A percentile compares a stretch with the other conserved stretches of the same genome.
phyloP scores from a whole-genome alignment of 1,140 invertebrate genomes.

The Drosophila azteca region DNA sequence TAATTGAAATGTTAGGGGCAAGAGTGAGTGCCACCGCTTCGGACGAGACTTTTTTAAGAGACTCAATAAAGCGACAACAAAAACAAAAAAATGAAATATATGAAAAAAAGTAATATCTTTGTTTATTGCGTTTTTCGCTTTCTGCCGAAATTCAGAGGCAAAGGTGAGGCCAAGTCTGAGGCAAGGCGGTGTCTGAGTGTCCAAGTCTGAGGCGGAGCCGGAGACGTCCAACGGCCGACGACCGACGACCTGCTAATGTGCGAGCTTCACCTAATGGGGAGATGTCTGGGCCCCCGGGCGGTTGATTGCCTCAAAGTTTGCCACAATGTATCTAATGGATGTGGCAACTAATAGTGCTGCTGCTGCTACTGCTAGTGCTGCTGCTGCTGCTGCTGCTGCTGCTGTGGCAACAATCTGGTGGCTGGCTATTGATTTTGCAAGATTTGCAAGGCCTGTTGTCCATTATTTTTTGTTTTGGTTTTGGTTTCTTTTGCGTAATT shows the following conservation, averaged over 20 bases:
- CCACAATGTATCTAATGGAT: conserved; percentile 61
- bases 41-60: conserved; percentile 3
- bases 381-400: conserved; percentile 5
- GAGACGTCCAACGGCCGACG: background rate
- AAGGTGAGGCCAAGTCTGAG: conserved; percentile 32
- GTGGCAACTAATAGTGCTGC: conserved; percentile 47
- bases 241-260: no score
- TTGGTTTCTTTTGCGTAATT: conserved; percentile 52
- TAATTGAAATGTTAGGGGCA: conserved; percentile 38
- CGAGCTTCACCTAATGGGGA: no score
- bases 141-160: conserved; percentile 12
- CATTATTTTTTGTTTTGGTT: background rate
- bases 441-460: conserved; percentile 37
- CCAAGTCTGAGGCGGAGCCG: background rate
- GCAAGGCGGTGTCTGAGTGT: conserved; percentile 24
- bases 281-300: no score
- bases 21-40: conserved; percentile 9
- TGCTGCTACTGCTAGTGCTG: background rate
- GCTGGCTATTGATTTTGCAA: conserved; percentile 63
- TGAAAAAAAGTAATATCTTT: conserved; percentile 23
- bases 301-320: conserved; percentile 43
- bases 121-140: conserved; percentile 21
- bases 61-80: conserved; percentile 13
- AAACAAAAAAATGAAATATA: conserved; percentile 6
- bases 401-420: conserved; percentile 28